phyloP scores from a whole-genome alignment of 2,113 vertebrate genomes.

The Eclectus roratus region DNA sequence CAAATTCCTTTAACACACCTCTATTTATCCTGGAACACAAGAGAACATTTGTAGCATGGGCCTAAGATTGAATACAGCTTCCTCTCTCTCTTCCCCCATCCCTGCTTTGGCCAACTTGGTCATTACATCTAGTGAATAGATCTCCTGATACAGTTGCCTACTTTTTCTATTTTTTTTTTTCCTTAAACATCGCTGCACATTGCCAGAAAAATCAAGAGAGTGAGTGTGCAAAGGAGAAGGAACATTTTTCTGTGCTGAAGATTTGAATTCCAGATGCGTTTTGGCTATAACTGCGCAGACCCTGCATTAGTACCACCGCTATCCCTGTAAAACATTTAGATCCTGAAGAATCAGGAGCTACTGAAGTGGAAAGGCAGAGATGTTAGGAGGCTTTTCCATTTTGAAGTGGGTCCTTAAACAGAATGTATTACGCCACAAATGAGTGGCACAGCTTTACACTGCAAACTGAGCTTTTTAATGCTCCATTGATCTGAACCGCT shows the following conservation, averaged over 20 bases:
- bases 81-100: constrained; percentile 33
- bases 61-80: constrained; percentile 48
- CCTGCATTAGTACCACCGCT: background rate
- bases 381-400: background rate
- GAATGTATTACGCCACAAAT: background rate
- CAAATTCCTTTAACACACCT: constrained; percentile 75
- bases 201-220: background rate
- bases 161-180: background rate
- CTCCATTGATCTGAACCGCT: background rate
- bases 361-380: background rate
- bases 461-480: background rate
- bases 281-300: background rate
- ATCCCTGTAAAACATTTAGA: background rate
- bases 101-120: constrained; percentile 37
- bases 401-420: background rate
- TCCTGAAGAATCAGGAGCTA: background rate
- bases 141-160: constrained; percentile 58
- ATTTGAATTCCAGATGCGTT: constrained; percentile 59
- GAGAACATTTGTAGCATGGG: constrained; percentile 77
- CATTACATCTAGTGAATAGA: constrained; percentile 55
- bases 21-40: constrained; percentile 82
- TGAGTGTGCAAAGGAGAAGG: constrained; percentile 25
- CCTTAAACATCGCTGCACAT: background rate
- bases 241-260: background rate
- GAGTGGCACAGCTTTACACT: background rate